Evolutionary conservation across 1,140 invertebrate species (phyloP).

Genomic region (Macrosteles quadrilineatus): DNA sequence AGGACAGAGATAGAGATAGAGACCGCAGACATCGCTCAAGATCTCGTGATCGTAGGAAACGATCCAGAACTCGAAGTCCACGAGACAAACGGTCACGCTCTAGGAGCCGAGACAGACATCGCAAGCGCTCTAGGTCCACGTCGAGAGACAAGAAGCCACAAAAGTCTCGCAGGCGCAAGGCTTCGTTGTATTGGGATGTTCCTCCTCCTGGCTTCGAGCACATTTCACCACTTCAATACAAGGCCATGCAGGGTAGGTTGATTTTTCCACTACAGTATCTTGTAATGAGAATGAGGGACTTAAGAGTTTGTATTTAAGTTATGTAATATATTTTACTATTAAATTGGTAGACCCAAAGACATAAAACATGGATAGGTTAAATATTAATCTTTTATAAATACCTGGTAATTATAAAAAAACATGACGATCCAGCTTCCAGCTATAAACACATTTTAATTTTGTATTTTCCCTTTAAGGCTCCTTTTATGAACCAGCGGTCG

Average conservation of each 20-base stretch:
- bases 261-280: too few relatives aligned
- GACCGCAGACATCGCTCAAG: constrained; percentile 66
- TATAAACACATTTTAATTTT: too few relatives aligned
- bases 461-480: too few relatives aligned
- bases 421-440: too few relatives aligned
- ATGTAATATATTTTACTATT: too few relatives aligned
- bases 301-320: too few relatives aligned
- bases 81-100: constrained; percentile 57
- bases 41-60: constrained; percentile 65
- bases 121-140: constrained; percentile 52
- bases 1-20: constrained; percentile 56
- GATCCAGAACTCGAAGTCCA: constrained; percentile 54
- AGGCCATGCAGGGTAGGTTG: constrained; percentile 64
- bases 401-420: too few relatives aligned
- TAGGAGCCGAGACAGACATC: constrained; percentile 37
- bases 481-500: too few relatives aligned
- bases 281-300: too few relatives aligned
- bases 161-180: constrained; percentile 77
- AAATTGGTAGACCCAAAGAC: too few relatives aligned
- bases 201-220: constrained; percentile 98
- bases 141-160: constrained; percentile 43
- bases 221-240: constrained; percentile 92
- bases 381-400: too few relatives aligned
- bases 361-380: too few relatives aligned
- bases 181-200: constrained; percentile 98